Percentiles rank a stretch among this genome's conserved stretches.
Conservation (phyloP, 2,888 invertebrate species). For the Harmothoe impar region DNA sequence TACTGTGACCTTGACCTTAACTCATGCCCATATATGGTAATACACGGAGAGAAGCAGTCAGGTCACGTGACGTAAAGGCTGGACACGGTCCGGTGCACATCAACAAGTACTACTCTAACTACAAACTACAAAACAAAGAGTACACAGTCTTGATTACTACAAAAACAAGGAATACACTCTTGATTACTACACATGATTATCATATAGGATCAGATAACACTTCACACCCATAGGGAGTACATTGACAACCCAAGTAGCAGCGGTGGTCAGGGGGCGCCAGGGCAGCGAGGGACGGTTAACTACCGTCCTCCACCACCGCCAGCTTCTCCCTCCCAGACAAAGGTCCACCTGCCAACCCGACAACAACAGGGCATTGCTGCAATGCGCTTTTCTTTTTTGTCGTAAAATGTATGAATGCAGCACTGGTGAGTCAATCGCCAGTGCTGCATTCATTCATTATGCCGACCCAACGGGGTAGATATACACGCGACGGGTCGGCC, state of each 20-base stretch:
- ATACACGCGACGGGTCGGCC: too few relatives aligned
- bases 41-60: not conserved
- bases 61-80: not conserved
- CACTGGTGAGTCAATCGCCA: too few relatives aligned
- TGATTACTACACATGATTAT: not conserved
- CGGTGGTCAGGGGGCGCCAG: not conserved
- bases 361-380: not conserved
- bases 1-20: too few relatives aligned
- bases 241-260: slow-evolving; percentile 57
- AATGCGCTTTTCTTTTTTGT: not conserved
- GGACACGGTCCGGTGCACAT: not conserved
- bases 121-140: not conserved
- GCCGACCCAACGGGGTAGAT: too few relatives aligned
- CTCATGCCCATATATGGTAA: too few relatives aligned
- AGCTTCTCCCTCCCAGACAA: not conserved
- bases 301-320: not conserved
- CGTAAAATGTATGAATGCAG: not conserved
- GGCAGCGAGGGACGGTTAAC: not conserved
- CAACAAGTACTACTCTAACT: not conserved
- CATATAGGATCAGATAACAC: not conserved
- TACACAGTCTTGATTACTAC: not conserved
- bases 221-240: slow-evolving; percentile 51
- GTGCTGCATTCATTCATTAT: too few relatives aligned
- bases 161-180: not conserved
- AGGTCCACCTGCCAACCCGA: not conserved